Percentiles rank a stretch among this genome's conserved stretches.
Evolutionary conservation across 1,140 invertebrate genomes (phyloP).

Genomic region (Pogonomyrmex californicus): DNA sequence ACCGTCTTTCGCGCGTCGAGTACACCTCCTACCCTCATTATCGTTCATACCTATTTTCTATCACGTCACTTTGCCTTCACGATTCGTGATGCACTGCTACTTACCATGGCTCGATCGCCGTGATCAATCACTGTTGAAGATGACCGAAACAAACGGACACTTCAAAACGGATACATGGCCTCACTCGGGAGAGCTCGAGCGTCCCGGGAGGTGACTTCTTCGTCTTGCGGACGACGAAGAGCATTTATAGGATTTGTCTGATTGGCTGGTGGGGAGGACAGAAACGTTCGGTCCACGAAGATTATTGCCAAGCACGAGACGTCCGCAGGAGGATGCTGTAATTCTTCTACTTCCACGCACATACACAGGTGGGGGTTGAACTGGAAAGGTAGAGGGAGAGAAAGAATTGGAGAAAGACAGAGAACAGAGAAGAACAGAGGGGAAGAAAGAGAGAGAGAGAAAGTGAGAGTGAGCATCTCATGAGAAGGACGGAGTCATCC

Average conservation of each 20-base stretch:
- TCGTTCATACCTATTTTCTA: not conserved
- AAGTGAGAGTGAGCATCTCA: constrained; percentile 65
- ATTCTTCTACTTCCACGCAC: constrained; percentile 74
- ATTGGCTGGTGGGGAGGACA: constrained; percentile 78
- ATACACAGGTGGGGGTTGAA: constrained; percentile 34
- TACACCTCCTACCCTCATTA: not conserved
- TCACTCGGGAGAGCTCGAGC: constrained; percentile 79
- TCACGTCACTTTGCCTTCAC: constrained; percentile 50
- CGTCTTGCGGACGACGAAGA: constrained; percentile 78
- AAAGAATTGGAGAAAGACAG: constrained; percentile 28
- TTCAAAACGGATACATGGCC: constrained; percentile 81
- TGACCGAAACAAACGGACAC: constrained; percentile 63
- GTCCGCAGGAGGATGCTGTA: constrained; percentile 83
- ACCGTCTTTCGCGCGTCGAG: constrained; percentile 5
- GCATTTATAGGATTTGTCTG: constrained; percentile 87
- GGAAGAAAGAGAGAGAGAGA: constrained; percentile 46
- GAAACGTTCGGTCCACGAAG: constrained; percentile 80
- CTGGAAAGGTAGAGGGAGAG: constrained; percentile 24
- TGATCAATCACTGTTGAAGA: constrained; percentile 43
- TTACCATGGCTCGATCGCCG: constrained; percentile 80
- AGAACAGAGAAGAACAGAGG: constrained; percentile 19
- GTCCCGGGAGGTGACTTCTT: constrained; percentile 85
- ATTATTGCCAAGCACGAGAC: constrained; percentile 77
- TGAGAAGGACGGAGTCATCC: constrained; percentile 60
- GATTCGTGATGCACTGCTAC: constrained; percentile 72